A percentile compares a stretch with the other conserved stretches of the same genome.
phyloP scores from a whole-genome alignment of 2,888 invertebrate genomes.

The Cantharis flavilabris region DNA sequence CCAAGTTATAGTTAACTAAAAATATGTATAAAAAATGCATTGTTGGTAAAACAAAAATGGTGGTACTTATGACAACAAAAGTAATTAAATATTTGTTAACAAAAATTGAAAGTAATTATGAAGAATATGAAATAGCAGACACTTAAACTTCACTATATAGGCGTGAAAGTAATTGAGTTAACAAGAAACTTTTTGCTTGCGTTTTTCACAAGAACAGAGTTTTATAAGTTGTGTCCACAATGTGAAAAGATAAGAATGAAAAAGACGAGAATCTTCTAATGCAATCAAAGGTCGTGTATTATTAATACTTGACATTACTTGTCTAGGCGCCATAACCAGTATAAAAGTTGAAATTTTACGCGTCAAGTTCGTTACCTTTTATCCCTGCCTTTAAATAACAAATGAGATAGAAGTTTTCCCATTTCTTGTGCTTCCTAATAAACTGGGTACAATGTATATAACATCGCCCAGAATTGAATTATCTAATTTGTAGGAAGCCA shows the following conservation, averaged over 20 bases:
- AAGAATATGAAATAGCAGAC: slow-evolving; percentile 28
- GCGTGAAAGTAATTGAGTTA: slow-evolving; percentile 42
- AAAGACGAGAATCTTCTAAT: slow-evolving; percentile 36
- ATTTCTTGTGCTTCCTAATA: slow-evolving; percentile 30
- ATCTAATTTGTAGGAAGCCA: slow-evolving; percentile 13
- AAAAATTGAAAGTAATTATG: neutral
- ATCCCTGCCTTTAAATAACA: slow-evolving; percentile 37
- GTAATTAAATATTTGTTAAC: neutral
- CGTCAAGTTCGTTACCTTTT: slow-evolving; percentile 25
- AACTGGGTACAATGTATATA: slow-evolving; percentile 21
- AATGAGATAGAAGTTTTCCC: slow-evolving; percentile 37
- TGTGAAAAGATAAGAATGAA: slow-evolving; percentile 35
- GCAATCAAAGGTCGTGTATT: slow-evolving; percentile 43
- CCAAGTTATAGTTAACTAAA: neutral
- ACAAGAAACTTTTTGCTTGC: slow-evolving; percentile 39
- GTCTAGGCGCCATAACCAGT: slow-evolving; percentile 34
- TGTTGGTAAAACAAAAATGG: neutral
- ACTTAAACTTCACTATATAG: slow-evolving; percentile 29
- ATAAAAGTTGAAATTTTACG: slow-evolving; percentile 23
- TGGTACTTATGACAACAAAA: neutral
- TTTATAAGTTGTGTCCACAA: slow-evolving; percentile 42
- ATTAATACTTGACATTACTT: slow-evolving; percentile 41
- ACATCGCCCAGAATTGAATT: slow-evolving; percentile 15
- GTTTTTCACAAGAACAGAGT: slow-evolving; percentile 33
- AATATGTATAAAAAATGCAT: neutral